These are phyloP conservation scores for Gerris lacustris DNA, from an alignment of 2,888 invertebrate genomes.

Conservation along the genomic window DNA sequence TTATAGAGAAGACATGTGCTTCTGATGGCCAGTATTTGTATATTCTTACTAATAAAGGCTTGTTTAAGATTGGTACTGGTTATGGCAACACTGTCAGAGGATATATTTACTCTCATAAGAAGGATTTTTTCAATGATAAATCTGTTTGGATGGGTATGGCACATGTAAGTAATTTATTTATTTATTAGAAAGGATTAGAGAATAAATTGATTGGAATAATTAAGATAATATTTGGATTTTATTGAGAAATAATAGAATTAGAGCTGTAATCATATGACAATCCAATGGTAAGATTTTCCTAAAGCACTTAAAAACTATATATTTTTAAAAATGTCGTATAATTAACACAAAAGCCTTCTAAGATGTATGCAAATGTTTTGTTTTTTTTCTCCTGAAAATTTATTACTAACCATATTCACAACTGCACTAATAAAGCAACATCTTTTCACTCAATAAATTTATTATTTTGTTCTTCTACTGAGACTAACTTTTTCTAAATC, in stretches of 20 bases:
- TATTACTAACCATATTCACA: too few species aligned
- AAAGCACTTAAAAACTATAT: too few species aligned
- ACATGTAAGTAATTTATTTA: constrained; percentile 46
- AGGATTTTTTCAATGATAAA: constrained; percentile 68
- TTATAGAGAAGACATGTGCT: constrained; percentile 45
- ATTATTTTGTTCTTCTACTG: too few species aligned
- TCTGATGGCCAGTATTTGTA: constrained; percentile 86
- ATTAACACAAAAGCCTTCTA: too few species aligned
- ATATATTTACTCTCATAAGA: constrained; percentile 72
- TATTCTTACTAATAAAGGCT: constrained; percentile 67
- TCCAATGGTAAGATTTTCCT: background rate
- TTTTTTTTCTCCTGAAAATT: too few species aligned
- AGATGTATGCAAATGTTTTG: too few species aligned
- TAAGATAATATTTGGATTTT: background rate
- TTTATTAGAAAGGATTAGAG: constrained; percentile 10
- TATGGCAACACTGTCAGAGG: constrained; percentile 86
- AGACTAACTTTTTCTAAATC: too few species aligned
- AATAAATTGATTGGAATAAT: background rate
- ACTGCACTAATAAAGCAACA: too few species aligned
- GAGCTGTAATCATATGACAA: background rate
- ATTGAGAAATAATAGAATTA: background rate
- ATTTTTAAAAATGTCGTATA: too few species aligned
- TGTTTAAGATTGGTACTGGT: constrained; percentile 90
- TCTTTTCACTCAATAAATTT: too few species aligned
- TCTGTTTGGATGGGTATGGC: constrained; percentile 78